Conservation (phyloP, 2,888 invertebrate species). For the Agrotis ipsilon region DNA sequence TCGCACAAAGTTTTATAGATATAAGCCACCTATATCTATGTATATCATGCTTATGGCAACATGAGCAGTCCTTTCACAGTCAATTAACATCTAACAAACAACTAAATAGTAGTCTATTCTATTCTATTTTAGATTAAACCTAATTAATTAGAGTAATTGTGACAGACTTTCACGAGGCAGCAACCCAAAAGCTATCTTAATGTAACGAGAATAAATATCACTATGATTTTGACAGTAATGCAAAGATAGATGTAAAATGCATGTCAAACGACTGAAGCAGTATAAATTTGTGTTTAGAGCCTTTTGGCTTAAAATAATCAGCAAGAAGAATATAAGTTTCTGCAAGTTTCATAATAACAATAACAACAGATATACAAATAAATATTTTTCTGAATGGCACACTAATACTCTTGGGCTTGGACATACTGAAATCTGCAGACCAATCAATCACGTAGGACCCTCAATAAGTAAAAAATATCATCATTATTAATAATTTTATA, state of each 20-base stretch:
- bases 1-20: conserved; percentile 50
- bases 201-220: not conserved
- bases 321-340: conserved; percentile 34
- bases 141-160: no score
- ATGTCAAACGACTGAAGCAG: not conserved
- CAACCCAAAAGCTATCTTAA: not conserved
- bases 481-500: conserved; percentile 78
- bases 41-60: conserved; percentile 22
- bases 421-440: conserved; percentile 25
- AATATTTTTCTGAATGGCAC: conserved; percentile 28
- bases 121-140: no score
- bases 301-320: conserved; percentile 33
- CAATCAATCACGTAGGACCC: conserved; percentile 20
- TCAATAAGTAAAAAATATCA: conserved; percentile 51
- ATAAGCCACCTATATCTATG: conserved; percentile 13
- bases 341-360: conserved; percentile 32
- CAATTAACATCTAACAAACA: not conserved
- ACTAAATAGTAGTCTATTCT: not conserved
- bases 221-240: not conserved
- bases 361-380: conserved; percentile 41
- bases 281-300: not conserved
- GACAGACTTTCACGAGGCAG: not conserved
- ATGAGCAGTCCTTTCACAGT: not conserved
- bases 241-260: not conserved
- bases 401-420: conserved; percentile 19